phyloP scores from a whole-genome alignment of 2,888 invertebrate species.

The Trichogramma evanescens region DNA sequence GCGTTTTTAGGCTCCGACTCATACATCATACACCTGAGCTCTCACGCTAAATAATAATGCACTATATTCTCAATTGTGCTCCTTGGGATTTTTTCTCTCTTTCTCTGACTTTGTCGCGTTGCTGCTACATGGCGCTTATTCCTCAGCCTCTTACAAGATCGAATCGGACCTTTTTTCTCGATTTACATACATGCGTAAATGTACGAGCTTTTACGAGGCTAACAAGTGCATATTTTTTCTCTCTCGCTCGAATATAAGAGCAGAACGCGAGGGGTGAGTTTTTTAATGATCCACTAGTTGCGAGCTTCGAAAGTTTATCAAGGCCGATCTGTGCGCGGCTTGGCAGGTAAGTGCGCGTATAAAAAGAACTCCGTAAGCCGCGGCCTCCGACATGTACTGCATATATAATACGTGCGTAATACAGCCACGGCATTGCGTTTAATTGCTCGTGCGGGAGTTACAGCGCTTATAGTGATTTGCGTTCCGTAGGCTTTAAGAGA shows the following conservation, averaged over 20 bases:
- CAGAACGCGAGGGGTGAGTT: background rate
- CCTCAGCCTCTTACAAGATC: background rate
- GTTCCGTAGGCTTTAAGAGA: no score
- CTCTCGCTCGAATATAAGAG: background rate
- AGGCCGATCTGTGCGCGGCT: background rate
- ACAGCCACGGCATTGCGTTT: background rate
- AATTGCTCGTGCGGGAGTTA: constrained; percentile 11
- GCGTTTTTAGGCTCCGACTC: no score
- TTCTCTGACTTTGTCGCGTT: background rate
- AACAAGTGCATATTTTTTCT: background rate
- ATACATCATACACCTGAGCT: no score
- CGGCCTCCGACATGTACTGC: no score
- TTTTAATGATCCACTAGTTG: constrained; percentile 11
- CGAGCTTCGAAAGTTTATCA: no score
- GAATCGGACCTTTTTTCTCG: constrained; percentile 17
- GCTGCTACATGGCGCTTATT: background rate
- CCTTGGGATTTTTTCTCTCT: background rate
- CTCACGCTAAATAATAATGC: no score
- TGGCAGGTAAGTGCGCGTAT: background rate
- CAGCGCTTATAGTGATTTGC: background rate
- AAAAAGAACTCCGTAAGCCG: background rate
- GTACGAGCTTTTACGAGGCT: constrained; percentile 3
- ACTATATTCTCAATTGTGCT: no score
- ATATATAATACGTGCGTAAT: background rate
- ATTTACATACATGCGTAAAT: background rate